Base-by-base conservation (phyloP, 2,797 vertebrate species). In the Pseudocheirus occidentalis region DNA sequence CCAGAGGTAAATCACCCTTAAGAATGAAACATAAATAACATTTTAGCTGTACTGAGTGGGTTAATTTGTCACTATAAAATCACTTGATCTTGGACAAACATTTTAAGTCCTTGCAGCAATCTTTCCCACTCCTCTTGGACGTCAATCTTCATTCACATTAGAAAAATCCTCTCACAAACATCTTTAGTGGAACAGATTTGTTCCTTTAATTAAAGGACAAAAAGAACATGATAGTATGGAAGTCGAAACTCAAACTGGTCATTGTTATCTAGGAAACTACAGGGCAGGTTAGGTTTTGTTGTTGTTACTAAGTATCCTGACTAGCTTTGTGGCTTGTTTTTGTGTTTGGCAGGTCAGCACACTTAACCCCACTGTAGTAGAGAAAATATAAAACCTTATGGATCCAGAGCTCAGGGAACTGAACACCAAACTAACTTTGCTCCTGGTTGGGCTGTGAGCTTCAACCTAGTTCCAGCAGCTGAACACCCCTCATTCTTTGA, bases 241-340 rank as follows among this genome's bases (percentile, higher is more conserved):
- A 10, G 14, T 93, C 40, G 91, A 92, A 96, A 62, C 9, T 92
- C 93, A 31, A 73, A 92, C 5, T 58, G 91, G 34, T 12, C n/a
- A 57, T 95, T 95, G 40, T 62, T 27, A 66, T 94, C 46, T 90
- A 92, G 6, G 55, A 96, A 92, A 97, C 90, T 92, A 95, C 13
- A 89, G 6, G 93, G 91, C 40, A 52, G 93, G 29, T 95, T 87
- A 94, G 94, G n/a, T 93, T 94, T 93, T 93, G 27, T 29, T 54
- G 12, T 31, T 1, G 11, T 52, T 31, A 5, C 7, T 40, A 90
- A n/a, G 29, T 90, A 46, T 87, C 73, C 40, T 18, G 52, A 90
- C 90, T 3, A 34, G 34, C 29, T 53, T 54, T 53, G 34, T 28
- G 55, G 34, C 50, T 53, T 53, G 54, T 28, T 90, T 90, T 31